phyloP scores from a whole-genome alignment of 2,888 invertebrate genomes.

The Deroplatys truncata region DNA sequence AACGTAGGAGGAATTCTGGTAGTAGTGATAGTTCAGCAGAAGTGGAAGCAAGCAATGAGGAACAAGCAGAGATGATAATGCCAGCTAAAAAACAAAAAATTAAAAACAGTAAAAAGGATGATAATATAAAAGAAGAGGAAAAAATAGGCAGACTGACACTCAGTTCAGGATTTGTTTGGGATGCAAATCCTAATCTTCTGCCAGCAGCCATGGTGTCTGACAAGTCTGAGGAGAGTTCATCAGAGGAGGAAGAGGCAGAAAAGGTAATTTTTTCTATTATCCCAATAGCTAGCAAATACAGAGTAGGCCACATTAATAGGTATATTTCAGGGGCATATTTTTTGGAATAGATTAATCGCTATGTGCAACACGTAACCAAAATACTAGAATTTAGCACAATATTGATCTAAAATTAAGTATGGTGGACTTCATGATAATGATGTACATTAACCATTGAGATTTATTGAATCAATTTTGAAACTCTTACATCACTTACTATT shows the following conservation, averaged over 20 bases:
- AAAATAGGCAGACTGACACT: neutral
- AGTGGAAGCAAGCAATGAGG: too few species aligned
- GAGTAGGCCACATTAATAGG: too few species aligned
- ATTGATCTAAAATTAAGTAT: too few species aligned
- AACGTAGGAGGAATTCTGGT: neutral
- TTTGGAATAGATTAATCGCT: too few species aligned
- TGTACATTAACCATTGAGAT: too few species aligned
- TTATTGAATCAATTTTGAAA: too few species aligned
- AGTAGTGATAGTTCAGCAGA: neutral
- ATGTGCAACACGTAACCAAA: too few species aligned
- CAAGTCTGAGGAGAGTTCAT: neutral
- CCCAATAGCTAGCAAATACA: too few species aligned
- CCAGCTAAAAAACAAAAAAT: neutral
- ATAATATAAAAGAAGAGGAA: neutral
- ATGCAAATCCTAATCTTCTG: slow-evolving; percentile 13
- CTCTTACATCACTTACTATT: too few species aligned
- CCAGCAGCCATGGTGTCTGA: neutral
- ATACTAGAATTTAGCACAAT: too few species aligned
- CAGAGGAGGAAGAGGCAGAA: slow-evolving; percentile 13
- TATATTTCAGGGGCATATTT: too few species aligned
- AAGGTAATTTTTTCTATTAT: neutral
- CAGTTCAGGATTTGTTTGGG: slow-evolving; percentile 24
- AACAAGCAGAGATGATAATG: neutral
- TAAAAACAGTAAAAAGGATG: neutral
- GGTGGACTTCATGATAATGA: too few species aligned